Percentiles rank a stretch among this genome's conserved stretches.
Evolutionary conservation across 2,888 invertebrate genomes (phyloP).

Genomic region (Folsomia manolachei): DNA sequence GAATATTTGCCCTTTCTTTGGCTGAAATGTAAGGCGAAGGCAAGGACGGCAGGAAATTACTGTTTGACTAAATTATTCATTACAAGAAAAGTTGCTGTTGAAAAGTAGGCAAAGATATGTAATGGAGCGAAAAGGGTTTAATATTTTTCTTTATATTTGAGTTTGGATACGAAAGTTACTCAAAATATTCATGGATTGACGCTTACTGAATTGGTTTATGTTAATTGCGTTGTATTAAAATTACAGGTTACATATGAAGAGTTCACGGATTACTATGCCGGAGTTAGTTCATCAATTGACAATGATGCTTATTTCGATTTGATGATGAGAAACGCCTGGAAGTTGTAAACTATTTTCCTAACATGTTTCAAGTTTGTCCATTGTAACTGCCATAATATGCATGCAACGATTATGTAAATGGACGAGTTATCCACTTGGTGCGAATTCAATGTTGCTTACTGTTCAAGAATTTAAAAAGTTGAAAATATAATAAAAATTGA

Average conservation of each 20-base stretch:
- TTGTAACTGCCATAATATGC: not conserved
- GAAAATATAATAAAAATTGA: too few relatives aligned
- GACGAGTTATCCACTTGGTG: too few relatives aligned
- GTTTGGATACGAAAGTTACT: too few relatives aligned
- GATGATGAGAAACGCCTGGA: conserved; percentile 89
- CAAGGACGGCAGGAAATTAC: not conserved
- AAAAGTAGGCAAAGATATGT: too few relatives aligned
- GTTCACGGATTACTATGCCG: conserved; percentile 85
- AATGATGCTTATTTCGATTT: conserved; percentile 91
- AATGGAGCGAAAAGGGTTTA: too few relatives aligned
- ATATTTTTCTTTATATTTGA: too few relatives aligned
- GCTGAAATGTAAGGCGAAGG: too few relatives aligned
- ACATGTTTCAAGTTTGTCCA: not conserved
- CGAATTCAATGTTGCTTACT: too few relatives aligned
- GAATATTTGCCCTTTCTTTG: not conserved
- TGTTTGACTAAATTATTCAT: not conserved
- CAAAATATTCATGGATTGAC: too few relatives aligned
- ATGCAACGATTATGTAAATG: too few relatives aligned
- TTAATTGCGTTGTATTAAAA: conserved; percentile 8
- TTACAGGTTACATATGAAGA: conserved; percentile 86
- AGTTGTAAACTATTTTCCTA: conserved; percentile 61
- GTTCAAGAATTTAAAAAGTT: too few relatives aligned
- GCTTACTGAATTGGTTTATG: too few relatives aligned
- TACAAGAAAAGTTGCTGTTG: not conserved
- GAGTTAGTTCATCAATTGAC: conserved; percentile 91